phyloP scores from a whole-genome alignment of 1,140 invertebrate species.

The Hydropsyche tenuis region DNA sequence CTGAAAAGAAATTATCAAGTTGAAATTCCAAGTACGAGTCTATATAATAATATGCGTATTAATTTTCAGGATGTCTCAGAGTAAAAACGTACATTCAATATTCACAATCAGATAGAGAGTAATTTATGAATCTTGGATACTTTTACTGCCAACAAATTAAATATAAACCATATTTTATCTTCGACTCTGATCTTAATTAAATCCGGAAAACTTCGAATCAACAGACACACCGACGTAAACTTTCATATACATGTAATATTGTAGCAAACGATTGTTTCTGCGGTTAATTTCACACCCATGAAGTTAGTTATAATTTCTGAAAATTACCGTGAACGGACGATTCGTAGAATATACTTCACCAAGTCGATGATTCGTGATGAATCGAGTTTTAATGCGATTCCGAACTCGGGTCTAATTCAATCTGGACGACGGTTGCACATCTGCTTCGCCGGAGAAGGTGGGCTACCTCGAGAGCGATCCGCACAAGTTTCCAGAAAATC shows the following conservation, averaged over 20 bases:
- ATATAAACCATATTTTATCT: slow-evolving; percentile 27
- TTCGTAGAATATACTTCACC: no score
- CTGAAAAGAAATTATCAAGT: no score
- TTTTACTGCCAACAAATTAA: slow-evolving; percentile 39
- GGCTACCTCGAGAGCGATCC: neutral
- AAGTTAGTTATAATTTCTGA: no score
- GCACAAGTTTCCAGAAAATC: neutral
- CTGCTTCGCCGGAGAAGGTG: neutral
- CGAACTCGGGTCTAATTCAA: neutral
- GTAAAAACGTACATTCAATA: slow-evolving; percentile 28
- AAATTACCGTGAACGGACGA: no score
- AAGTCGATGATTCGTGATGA: neutral
- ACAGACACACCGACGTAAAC: neutral
- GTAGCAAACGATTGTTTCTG: no score
- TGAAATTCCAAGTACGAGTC: no score
- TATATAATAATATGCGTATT: no score
- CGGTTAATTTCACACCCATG: no score
- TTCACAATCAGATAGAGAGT: slow-evolving; percentile 31
- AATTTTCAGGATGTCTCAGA: neutral
- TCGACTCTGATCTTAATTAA: slow-evolving; percentile 31
- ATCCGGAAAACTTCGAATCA: slow-evolving; percentile 29
- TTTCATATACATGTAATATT: neutral
- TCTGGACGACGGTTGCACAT: neutral
- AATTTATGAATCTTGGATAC: slow-evolving; percentile 37
- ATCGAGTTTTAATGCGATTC: slow-evolving; percentile 21